These are phyloP conservation scores for Cololabis saira DNA, from an alignment of 2,113 vertebrate species.

Conservation along the genomic window DNA sequence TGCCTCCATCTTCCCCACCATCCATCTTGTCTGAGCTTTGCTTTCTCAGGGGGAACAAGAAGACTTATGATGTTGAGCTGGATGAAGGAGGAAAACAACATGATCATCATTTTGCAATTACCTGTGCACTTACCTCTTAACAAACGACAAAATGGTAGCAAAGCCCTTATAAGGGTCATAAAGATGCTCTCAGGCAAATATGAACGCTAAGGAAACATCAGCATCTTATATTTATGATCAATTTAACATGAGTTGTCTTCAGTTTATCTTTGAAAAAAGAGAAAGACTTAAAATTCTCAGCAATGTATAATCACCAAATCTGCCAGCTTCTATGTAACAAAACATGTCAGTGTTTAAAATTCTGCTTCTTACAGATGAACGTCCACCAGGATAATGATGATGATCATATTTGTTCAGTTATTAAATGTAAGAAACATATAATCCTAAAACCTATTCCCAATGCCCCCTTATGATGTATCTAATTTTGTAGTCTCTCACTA, in stretches of 20 bases:
- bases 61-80: conserved; percentile 22
- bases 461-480: too few relatives aligned
- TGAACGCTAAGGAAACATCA: conserved; percentile 12
- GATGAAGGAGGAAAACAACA: conserved; percentile 11
- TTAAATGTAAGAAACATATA: too few relatives aligned
- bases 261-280: conserved; percentile 12
- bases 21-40: conserved; percentile 4
- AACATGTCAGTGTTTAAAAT: too few relatives aligned
- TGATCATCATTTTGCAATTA: conserved; percentile 45
- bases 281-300: neutral
- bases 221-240: conserved; percentile 1
- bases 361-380: too few relatives aligned
- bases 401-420: too few relatives aligned
- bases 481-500: too few relatives aligned
- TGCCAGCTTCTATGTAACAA: too few relatives aligned
- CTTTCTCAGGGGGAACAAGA: conserved; percentile 12
- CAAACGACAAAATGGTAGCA: conserved; percentile 38
- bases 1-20: conserved; percentile 4
- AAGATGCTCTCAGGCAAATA: conserved; percentile 23
- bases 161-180: conserved; percentile 6
- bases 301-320: conserved; percentile 20
- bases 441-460: too few relatives aligned
- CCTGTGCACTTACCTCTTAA: conserved; percentile 21
- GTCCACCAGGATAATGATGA: too few relatives aligned
- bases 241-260: conserved; percentile 16